These are phyloP conservation scores for Petromus typicus DNA, from an alignment of 2,113 vertebrate species.

Conservation along the genomic window DNA sequence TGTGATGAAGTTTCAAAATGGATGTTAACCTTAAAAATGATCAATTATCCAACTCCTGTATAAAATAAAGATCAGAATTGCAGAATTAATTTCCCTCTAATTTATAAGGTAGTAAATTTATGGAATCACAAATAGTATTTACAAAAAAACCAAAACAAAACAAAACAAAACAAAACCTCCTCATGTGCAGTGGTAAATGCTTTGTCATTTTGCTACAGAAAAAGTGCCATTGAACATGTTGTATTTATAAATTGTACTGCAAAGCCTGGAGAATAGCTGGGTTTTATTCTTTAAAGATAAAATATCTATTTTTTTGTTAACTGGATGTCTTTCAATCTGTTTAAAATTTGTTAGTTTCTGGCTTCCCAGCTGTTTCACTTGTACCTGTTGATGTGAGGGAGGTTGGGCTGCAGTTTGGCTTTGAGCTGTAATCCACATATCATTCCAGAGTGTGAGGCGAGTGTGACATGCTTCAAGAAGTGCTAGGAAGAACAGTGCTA, in stretches of 20 bases:
- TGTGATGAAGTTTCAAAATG: conserved; percentile 86
- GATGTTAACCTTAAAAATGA: conserved; percentile 85
- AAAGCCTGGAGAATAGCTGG: conserved; percentile 47
- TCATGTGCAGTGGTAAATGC: background rate
- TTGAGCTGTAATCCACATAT: conserved; percentile 66
- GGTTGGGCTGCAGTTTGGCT: conserved; percentile 51
- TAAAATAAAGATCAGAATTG: conserved; percentile 79
- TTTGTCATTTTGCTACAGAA: conserved; percentile 56
- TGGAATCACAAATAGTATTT: conserved; percentile 62
- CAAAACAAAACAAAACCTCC: too few species aligned
- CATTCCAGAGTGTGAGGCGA: conserved; percentile 50
- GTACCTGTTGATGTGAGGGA: background rate
- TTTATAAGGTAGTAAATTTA: conserved; percentile 69
- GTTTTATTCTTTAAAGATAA: conserved; percentile 36
- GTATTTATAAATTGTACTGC: conserved; percentile 58
- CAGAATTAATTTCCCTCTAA: conserved; percentile 69
- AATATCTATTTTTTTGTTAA: conserved; percentile 56
- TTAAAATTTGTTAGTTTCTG: conserved; percentile 73
- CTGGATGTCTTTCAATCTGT: conserved; percentile 32
- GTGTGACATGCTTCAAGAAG: conserved; percentile 64
- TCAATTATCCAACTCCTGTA: conserved; percentile 78
- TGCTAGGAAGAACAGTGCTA: conserved; percentile 75
- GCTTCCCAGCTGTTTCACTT: conserved; percentile 61
- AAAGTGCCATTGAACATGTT: conserved; percentile 61
- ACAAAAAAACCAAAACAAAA: background rate